Evolutionary conservation across 35 echinoderm and acorn worm genomes (phyloP), one percentile per base, ranked within the genome.

Genomic region (Hemicentrotus pulcherrimus): DNA sequence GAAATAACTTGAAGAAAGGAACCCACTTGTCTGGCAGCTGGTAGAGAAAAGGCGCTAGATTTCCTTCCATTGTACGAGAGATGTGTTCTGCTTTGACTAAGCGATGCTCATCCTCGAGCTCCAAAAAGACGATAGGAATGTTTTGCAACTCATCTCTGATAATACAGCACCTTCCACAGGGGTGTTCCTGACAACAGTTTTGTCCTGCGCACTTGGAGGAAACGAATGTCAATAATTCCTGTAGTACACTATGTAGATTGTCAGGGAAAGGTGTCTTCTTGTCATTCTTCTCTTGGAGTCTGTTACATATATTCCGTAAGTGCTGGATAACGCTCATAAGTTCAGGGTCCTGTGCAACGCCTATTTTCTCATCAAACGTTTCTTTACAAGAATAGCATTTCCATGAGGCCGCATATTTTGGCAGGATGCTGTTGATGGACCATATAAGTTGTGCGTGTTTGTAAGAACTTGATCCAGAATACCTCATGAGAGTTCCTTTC

Each of bases 21-120:
- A 47, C 91, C 48, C 45, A 93, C 30, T 93, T 93, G 91, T 93
- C 91, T 18, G 91, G 91, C 32, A 93, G 12, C 91, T 93, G 91
- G 30, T 93, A 58, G 13, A 93, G 46, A 47, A 46, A 58, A 31
- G 91, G 91, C 30, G 24, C n/a, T 11, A 93, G 48, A 48, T 93
- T 93, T 13, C 24, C 46, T 31, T 47, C 48, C 46, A 93, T 31
- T 7, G 91, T 58, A 47, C 91, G 91, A 6, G 91, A 58, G 5
- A 93, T 47, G 30, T 93, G 91, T 24, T 93, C 30, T 31, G 91
- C 91, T 50, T 58, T 31, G 22, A 93, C 47, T 14, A 93, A 13
- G 46, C 32, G 32, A 90, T 90, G 46, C 15, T 33, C 88, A 47
- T 90, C 46, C 10, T 90, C 88, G n/a, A 90, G 19, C 88, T 90